Conservation (phyloP, 2,888 invertebrate species). For the Neoscelio sp. region DNA sequence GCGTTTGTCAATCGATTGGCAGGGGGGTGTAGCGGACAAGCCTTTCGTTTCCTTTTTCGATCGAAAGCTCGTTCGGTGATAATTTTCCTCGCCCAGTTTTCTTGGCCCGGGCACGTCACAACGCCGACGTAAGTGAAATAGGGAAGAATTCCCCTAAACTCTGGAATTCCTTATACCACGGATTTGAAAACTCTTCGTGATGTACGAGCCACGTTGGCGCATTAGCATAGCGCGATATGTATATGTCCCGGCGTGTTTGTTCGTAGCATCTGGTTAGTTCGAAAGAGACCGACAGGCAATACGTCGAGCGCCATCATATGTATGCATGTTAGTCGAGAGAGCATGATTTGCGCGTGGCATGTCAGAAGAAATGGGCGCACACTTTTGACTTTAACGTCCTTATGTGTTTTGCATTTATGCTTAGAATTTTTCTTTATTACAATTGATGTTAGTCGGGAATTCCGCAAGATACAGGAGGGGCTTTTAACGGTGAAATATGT, state of each 20-base stretch:
- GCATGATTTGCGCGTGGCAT: slow-evolving; percentile 28
- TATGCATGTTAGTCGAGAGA: slow-evolving; percentile 26
- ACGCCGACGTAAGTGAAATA: too few species aligned
- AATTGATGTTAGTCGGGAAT: neutral
- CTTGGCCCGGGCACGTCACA: slow-evolving; percentile 11
- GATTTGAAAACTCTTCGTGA: slow-evolving; percentile 66
- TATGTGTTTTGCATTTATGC: slow-evolving; percentile 5
- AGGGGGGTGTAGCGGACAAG: too few species aligned
- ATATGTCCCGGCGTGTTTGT: slow-evolving; percentile 61
- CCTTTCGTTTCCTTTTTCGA: slow-evolving; percentile 18
- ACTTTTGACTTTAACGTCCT: slow-evolving; percentile 15
- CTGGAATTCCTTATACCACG: slow-evolving; percentile 37
- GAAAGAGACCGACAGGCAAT: slow-evolving; percentile 67
- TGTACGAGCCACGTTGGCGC: slow-evolving; percentile 69
- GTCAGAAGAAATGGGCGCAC: slow-evolving; percentile 8
- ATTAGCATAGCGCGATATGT: slow-evolving; percentile 71
- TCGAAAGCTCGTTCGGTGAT: slow-evolving; percentile 27
- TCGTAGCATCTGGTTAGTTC: slow-evolving; percentile 69
- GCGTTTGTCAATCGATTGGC: slow-evolving; percentile 13
- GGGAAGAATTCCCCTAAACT: slow-evolving; percentile 17
- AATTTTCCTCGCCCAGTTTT: too few species aligned
- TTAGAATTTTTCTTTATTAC: slow-evolving; percentile 2
- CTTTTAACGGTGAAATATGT: too few species aligned
- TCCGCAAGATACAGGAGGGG: too few species aligned
- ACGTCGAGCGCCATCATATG: slow-evolving; percentile 52